phyloP scores from a whole-genome alignment of 1,140 invertebrate genomes.

The Calephelis virginiensis region DNA sequence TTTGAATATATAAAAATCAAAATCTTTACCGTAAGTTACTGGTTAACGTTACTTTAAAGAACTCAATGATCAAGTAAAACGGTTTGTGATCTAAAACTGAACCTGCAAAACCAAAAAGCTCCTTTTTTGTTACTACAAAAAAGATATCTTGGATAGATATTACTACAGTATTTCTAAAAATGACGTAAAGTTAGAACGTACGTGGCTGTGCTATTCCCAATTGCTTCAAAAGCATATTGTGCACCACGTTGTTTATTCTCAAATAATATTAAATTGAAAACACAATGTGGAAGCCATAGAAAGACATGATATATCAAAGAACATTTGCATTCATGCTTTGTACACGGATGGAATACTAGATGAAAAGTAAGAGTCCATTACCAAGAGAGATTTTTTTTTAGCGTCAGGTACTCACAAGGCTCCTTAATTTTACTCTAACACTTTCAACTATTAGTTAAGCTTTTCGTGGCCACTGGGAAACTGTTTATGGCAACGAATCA shows the following conservation, averaged over 20 bases:
- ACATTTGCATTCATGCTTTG: no score
- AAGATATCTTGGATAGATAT: slow-evolving; percentile 32
- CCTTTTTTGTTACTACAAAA: slow-evolving; percentile 31
- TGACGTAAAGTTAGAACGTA: no score
- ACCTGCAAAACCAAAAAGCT: slow-evolving; percentile 29
- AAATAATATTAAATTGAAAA: slow-evolving; percentile 35
- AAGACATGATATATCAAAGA: slow-evolving; percentile 35
- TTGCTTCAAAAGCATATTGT: slow-evolving; percentile 33
- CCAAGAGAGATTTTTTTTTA: slow-evolving; percentile 34
- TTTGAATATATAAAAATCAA: slow-evolving; percentile 22
- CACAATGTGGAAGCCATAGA: slow-evolving; percentile 33
- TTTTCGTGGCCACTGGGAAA: slow-evolving; percentile 33
- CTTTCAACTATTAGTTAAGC: slow-evolving; percentile 37
- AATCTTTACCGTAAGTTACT: slow-evolving; percentile 31
- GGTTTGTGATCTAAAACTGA: slow-evolving; percentile 33
- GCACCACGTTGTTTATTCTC: slow-evolving; percentile 33
- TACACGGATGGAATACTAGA: slow-evolving; percentile 31
- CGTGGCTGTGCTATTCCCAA: no score
- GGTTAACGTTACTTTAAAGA: no score
- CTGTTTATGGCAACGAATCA: no score
- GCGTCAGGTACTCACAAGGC: slow-evolving; percentile 34
- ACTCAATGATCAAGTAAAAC: slow-evolving; percentile 31
- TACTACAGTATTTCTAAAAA: slow-evolving; percentile 31
- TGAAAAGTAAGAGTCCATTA: slow-evolving; percentile 35
- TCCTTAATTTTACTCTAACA: slow-evolving; percentile 34